Evolutionary conservation across 2,113 vertebrate species (phyloP).

Genomic region (Jaculus jaculus): DNA sequence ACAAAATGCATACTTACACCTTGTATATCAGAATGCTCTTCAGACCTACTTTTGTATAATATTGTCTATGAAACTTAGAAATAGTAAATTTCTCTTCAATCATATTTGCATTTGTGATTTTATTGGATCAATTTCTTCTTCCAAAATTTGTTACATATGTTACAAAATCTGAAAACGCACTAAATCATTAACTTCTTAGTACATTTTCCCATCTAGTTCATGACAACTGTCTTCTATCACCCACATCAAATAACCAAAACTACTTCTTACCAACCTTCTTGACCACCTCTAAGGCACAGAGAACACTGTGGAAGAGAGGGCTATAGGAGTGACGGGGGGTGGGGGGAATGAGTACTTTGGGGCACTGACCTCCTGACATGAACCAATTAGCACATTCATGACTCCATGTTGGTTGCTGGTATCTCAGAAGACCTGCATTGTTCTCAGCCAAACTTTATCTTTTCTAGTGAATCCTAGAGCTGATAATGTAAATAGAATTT

Average conservation of each 20-base stretch:
- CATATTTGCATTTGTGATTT: background rate
- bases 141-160: background rate
- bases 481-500: background rate
- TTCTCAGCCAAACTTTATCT: background rate
- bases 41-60: background rate
- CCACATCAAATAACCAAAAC: background rate
- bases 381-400: too few species aligned
- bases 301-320: too few species aligned
- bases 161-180: background rate
- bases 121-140: background rate
- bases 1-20: background rate
- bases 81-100: background rate
- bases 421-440: too few species aligned
- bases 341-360: too few species aligned
- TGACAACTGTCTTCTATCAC: background rate
- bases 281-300: background rate
- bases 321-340: too few species aligned
- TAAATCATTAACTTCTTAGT: background rate
- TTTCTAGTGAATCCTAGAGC: background rate
- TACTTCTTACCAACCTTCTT: background rate
- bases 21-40: background rate
- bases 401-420: too few species aligned
- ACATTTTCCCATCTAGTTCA: background rate
- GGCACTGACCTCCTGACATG: too few species aligned
- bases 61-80: background rate